Base-by-base conservation (phyloP, 2,888 invertebrate genomes). In the Parapristionchus giblindavisi region DNA sequence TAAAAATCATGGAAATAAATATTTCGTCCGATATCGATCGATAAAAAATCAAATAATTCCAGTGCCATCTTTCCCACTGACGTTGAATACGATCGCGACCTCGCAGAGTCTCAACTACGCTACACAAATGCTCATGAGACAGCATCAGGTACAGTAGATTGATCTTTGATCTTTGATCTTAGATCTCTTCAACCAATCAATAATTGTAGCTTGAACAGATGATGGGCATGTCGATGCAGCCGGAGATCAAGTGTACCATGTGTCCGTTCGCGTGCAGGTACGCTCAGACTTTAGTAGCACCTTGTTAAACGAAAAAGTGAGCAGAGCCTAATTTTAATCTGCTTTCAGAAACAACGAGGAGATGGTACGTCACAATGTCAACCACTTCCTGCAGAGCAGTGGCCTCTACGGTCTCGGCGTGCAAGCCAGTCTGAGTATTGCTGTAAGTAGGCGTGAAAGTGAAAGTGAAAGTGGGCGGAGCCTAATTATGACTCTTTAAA, bases 331-430 rank as follows among this genome's bases (percentile, higher is more conserved):
- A 43, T 24, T 17, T 83, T 74, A 70, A 70, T 54, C 54, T 21
- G 27, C 3, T 43, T 56, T n/a, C 60, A 72, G 72, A 17, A 58
- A 56, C 32, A 76, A 79, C 51, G 83, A 87, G 32, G 85, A 86
- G 34, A 77, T 85, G 76, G 73, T 84, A 56, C 77, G 79, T 1
- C 85, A 86, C 76, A 83, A 81, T 68, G 76, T 86, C 77, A 76
- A 76, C 17, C 85, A 86, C 70, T 63, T 85, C 34, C 73, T 80
- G 73, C 52, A 54, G 8, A 52, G 14, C 24, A n/a, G 27, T 21
- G 51, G 21, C 34, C 14, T 56, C 48, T 71, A 71, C 29, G 56
- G 54, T 21, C 70, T 71, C 27, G 38, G 38, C 29, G 48, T 71
- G 24, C 70, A 43, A 38, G 54, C 70, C 11, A 14, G 38, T 1